Percentiles rank a stretch among this genome's conserved stretches.
Evolutionary conservation across 2,888 invertebrate genomes (phyloP).

Genomic region (Acrocera orbiculus): DNA sequence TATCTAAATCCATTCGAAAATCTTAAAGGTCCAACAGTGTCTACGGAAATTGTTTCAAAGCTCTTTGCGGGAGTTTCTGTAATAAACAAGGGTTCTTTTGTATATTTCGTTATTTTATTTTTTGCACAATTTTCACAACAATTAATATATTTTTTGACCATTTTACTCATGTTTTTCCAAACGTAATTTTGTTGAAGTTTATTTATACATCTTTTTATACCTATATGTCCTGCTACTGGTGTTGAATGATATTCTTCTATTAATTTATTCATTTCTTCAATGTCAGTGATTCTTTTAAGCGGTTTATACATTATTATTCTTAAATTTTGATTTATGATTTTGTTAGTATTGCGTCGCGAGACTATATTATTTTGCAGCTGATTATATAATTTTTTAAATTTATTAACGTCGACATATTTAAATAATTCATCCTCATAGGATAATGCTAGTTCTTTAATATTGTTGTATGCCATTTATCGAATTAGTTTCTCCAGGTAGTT

Average conservation of each 20-base stretch:
- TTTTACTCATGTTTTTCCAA: neutral
- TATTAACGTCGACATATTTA: neutral
- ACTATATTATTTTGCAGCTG: neutral
- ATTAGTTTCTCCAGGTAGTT: neutral
- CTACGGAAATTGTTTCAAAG: neutral
- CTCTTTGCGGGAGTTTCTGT: neutral
- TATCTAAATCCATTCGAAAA: neutral
- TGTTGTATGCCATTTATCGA: neutral
- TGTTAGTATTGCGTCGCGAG: too few species aligned
- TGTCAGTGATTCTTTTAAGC: neutral
- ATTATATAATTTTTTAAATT: neutral
- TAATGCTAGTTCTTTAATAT: neutral
- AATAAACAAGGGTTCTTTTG: neutral
- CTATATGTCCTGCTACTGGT: neutral
- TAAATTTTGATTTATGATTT: neutral
- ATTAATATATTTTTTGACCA: neutral
- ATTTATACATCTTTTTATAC: neutral
- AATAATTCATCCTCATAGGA: neutral
- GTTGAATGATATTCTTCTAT: neutral
- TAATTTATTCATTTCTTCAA: neutral
- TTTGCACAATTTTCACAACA: neutral
- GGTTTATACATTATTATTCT: neutral
- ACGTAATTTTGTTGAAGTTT: neutral
- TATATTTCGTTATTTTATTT: neutral
- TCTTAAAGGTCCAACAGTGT: constrained; percentile 3